A percentile compares a stretch with the other conserved stretches of the same genome.
These are phyloP conservation scores for Anabas testudineus DNA, from an alignment of 2,797 vertebrate genomes.

Conservation along the genomic window DNA sequence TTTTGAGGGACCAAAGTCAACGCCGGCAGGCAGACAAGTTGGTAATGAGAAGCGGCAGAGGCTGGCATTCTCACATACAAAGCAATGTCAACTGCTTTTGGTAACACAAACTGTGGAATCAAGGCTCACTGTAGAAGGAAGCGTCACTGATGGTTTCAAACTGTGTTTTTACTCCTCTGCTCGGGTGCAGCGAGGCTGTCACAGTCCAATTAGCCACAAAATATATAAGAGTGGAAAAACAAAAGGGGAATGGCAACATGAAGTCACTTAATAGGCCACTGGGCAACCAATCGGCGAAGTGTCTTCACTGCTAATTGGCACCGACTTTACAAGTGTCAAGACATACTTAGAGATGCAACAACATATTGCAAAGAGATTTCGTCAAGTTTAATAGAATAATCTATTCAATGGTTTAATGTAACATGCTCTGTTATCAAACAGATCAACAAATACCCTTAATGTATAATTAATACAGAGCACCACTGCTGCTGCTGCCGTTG, in stretches of 20 bases:
- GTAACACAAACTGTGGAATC: conserved; percentile 53
- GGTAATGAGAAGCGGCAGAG: conserved; percentile 70
- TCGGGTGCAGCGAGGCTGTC: conserved; percentile 43
- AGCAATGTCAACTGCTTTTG: conserved; percentile 58
- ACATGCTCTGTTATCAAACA: conserved; percentile 9
- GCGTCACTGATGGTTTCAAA: conserved; percentile 24
- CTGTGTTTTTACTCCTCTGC: conserved; percentile 21
- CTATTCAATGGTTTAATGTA: conserved; percentile 11
- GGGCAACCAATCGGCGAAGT: conserved; percentile 26
- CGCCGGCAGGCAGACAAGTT: conserved; percentile 45
- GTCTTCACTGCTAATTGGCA: conserved; percentile 52
- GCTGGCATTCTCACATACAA: conserved; percentile 50
- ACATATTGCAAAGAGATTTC: conserved; percentile 27
- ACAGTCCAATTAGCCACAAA: conserved; percentile 68
- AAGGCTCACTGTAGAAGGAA: conserved; percentile 30
- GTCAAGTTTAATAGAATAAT: neutral
- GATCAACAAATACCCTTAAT: neutral
- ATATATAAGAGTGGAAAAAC: conserved; percentile 53
- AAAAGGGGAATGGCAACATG: conserved; percentile 55
- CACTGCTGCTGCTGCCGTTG: neutral
- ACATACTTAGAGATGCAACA: conserved; percentile 17
- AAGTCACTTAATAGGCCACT: conserved; percentile 58
- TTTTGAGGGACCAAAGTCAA: conserved; percentile 64
- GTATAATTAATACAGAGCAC: neutral
- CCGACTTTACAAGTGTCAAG: conserved; percentile 31